Evolutionary conservation across 2,113 vertebrate genomes (phyloP).

Genomic region (Heterotilapia buettikoferi): DNA sequence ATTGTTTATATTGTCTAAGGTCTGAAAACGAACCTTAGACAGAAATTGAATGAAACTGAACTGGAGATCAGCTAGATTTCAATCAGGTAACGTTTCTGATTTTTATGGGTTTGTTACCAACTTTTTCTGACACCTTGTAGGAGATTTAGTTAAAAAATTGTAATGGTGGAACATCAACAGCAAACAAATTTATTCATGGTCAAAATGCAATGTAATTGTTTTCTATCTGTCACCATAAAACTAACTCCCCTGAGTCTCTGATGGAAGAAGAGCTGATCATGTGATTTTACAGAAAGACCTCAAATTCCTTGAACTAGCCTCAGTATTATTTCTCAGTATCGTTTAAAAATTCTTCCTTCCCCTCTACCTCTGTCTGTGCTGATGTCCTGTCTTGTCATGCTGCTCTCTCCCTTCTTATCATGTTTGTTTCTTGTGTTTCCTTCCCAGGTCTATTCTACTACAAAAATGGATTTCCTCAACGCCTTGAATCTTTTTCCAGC

Average conservation of each 20-base stretch:
- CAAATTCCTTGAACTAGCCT: neutral
- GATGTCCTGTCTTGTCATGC: neutral
- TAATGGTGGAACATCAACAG: neutral
- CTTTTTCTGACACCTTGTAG: neutral
- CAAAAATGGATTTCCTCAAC: neutral
- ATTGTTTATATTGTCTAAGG: rapidly evolving
- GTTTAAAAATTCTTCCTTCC: neutral
- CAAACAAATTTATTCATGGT: neutral
- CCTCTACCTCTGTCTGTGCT: neutral
- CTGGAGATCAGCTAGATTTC: neutral
- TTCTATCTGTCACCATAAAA: neutral
- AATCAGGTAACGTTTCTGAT: rapidly evolving
- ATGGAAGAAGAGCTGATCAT: neutral
- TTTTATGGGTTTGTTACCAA: neutral
- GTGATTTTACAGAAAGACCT: neutral
- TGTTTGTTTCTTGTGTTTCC: neutral
- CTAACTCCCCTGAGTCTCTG: neutral
- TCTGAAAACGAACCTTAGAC: neutral
- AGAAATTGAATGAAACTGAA: neutral
- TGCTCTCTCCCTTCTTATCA: neutral
- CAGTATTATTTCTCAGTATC: rapidly evolving
- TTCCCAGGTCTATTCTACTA: neutral
- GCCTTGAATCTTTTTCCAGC: neutral
- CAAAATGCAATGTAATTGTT: neutral
- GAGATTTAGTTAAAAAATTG: neutral